These are phyloP conservation scores for Myiozetetes cayanensis DNA, from an alignment of 2,113 vertebrate species.

Conservation along the genomic window DNA sequence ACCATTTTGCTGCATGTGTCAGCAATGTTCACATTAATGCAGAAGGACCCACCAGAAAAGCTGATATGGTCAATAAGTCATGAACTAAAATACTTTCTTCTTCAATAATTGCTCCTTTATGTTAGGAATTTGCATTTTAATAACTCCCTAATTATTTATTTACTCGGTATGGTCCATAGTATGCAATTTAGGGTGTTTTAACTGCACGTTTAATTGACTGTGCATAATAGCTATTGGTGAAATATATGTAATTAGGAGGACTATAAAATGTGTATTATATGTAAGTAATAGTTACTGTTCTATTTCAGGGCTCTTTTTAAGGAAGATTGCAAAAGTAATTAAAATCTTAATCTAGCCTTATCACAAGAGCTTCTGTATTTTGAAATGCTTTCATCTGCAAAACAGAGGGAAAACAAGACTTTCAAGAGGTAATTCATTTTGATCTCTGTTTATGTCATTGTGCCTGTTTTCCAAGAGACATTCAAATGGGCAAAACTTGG, in stretches of 20 bases:
- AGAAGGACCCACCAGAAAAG: background rate
- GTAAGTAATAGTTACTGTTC: background rate
- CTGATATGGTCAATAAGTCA: slow-evolving; percentile 22
- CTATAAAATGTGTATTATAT: background rate
- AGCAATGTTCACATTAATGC: background rate
- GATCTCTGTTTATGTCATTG: background rate
- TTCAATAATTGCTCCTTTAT: background rate
- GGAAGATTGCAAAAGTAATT: slow-evolving; percentile 5
- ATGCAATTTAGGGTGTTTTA: slow-evolving; percentile 35
- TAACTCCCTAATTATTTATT: slow-evolving; percentile 58
- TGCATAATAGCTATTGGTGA: slow-evolving; percentile 18
- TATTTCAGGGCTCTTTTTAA: background rate
- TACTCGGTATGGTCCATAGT: background rate
- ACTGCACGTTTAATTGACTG: slow-evolving; percentile 39
- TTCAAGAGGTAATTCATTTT: background rate
- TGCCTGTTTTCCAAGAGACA: background rate
- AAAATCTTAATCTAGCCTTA: slow-evolving; percentile 1
- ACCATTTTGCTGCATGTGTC: background rate
- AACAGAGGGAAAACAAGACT: background rate
- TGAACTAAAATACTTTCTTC: background rate
- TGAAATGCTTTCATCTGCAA: background rate
- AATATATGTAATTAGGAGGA: slow-evolving; percentile 22
- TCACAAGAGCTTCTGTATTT: background rate
- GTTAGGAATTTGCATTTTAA: slow-evolving; percentile 51
- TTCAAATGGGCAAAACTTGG: background rate